These are phyloP conservation scores for Dendronephthya gigantea DNA, from an alignment of 64 coral and sea anemone genomes.

Conservation along the genomic window DNA sequence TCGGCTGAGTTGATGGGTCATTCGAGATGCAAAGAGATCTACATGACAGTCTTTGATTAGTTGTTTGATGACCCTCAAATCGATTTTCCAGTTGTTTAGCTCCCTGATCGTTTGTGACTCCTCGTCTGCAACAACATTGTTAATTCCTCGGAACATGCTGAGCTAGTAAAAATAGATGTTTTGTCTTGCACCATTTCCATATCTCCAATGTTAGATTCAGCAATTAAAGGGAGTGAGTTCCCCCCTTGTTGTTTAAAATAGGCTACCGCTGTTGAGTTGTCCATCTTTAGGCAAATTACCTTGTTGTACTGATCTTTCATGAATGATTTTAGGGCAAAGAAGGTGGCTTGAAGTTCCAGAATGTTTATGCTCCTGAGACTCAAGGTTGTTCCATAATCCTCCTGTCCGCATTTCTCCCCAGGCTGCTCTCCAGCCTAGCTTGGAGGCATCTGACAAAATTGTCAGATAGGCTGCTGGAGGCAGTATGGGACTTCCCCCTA, in stretches of 20 bases:
- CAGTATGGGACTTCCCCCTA: background rate
- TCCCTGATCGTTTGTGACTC: background rate
- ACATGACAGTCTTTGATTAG: background rate
- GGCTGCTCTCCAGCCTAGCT: background rate
- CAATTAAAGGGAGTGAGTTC: background rate
- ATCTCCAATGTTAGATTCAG: background rate
- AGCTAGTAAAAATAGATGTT: background rate
- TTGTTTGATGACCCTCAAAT: background rate
- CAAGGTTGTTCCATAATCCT: background rate
- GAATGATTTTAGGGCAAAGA: slow-evolving; percentile 3
- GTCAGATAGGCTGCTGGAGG: background rate
- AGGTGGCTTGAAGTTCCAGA: background rate
- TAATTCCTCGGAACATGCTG: background rate
- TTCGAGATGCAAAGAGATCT: slow-evolving; percentile 12
- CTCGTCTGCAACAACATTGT: slow-evolving; percentile 7
- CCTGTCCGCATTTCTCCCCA: background rate
- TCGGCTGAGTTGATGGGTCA: background rate
- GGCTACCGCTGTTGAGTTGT: background rate
- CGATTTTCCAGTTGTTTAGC: slow-evolving; percentile 9
- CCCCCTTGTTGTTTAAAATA: background rate
- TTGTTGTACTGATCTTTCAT: background rate
- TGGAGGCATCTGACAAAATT: background rate
- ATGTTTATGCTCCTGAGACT: background rate
- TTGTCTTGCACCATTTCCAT: slow-evolving; percentile 4
- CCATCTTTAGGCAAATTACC: background rate